These are phyloP conservation scores for Schizopygopsis pylzovi DNA, from an alignment of 2,797 vertebrate genomes.

Conservation along the genomic window DNA sequence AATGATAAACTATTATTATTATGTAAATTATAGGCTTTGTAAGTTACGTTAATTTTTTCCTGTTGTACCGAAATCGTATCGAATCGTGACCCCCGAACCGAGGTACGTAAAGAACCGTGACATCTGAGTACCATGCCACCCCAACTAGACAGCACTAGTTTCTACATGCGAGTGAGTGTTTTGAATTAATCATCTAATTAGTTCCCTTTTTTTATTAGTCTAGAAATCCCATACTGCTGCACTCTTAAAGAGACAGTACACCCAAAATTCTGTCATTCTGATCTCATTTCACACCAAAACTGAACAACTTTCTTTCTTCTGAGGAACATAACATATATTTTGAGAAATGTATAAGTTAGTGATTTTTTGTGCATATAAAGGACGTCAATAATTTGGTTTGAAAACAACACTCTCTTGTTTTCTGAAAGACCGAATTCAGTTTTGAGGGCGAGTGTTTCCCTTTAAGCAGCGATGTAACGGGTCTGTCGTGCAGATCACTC, in stretches of 20 bases:
- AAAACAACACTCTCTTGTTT: not conserved
- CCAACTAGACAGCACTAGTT: too few species aligned
- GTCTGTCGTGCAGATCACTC: slow-evolving; percentile 65
- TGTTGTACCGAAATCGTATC: too few species aligned
- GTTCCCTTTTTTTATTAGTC: not conserved
- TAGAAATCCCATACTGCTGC: not conserved
- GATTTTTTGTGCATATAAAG: not conserved
- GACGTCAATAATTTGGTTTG: not conserved
- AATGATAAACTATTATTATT: too few species aligned
- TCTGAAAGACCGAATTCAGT: not conserved
- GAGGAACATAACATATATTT: not conserved
- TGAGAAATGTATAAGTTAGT: not conserved
- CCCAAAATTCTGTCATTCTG: not conserved
- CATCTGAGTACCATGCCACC: too few species aligned
- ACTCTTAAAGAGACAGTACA: not conserved
- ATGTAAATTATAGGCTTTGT: too few species aligned
- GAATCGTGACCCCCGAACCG: too few species aligned
- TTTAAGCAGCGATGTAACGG: not conserved
- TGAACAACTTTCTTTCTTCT: not conserved
- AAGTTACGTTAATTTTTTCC: too few species aligned
- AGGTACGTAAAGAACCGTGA: too few species aligned
- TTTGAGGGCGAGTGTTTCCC: not conserved
- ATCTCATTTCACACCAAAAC: not conserved
- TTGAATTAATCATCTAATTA: not conserved
- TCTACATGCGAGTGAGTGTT: not conserved